These are phyloP conservation scores for Monochamus alternatus DNA, from an alignment of 2,888 invertebrate genomes.

Conservation along the genomic window DNA sequence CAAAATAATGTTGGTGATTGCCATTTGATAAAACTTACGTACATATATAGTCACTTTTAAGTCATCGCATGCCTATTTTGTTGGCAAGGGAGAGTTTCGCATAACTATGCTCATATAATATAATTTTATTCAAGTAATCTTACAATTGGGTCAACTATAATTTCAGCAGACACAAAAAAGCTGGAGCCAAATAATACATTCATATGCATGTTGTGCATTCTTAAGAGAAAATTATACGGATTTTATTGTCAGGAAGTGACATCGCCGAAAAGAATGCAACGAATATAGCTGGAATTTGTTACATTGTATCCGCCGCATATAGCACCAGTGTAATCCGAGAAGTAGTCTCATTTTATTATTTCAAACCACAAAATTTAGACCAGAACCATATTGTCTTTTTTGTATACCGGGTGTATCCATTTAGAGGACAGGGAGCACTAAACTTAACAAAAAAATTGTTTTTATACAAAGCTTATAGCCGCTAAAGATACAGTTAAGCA, in stretches of 20 bases:
- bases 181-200: background rate
- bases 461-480: too few species aligned
- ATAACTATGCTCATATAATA: background rate
- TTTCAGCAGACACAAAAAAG: background rate
- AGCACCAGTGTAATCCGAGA: constrained; percentile 9
- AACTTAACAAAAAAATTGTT: too few species aligned
- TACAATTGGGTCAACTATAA: constrained; percentile 2
- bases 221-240: background rate
- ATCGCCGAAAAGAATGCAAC: constrained; percentile 30
- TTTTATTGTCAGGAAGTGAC: constrained; percentile 24
- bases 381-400: too few species aligned
- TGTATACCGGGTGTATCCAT: too few species aligned
- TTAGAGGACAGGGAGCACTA: too few species aligned
- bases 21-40: constrained; percentile 11
- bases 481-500: too few species aligned
- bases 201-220: background rate
- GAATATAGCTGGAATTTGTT: constrained; percentile 24
- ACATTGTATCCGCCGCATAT: constrained; percentile 23
- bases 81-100: constrained; percentile 1
- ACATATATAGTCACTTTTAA: constrained; percentile 21
- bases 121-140: background rate
- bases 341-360: background rate
- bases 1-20: constrained; percentile 29
- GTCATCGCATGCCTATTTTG: constrained; percentile 26
- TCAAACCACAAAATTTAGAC: background rate